A percentile compares a stretch with the other conserved stretches of the same genome.
Evolutionary conservation across 1,140 invertebrate genomes (phyloP).

Genomic region (Drosophila mayri): DNA sequence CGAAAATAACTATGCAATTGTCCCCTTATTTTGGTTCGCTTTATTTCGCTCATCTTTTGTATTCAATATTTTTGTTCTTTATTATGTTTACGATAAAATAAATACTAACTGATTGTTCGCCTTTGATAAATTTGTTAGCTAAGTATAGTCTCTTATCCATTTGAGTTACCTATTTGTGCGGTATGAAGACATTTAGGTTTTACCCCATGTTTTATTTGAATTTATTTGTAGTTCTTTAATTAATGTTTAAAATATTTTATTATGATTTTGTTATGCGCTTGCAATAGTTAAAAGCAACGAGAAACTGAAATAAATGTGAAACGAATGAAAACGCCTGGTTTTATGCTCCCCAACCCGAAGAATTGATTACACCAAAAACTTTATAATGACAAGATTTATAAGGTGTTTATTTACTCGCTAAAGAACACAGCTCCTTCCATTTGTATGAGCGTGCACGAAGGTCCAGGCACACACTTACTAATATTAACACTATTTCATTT

Average conservation of each 20-base stretch:
- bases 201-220: slow-evolving; percentile 82
- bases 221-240: slow-evolving; percentile 78
- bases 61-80: slow-evolving; percentile 42
- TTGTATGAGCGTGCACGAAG: slow-evolving; percentile 51
- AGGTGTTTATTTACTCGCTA: slow-evolving; percentile 2
- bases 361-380: neutral
- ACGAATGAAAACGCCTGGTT: slow-evolving; percentile 37
- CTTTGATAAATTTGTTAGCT: slow-evolving; percentile 54
- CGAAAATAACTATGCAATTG: slow-evolving; percentile 14
- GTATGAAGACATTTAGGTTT: slow-evolving; percentile 69
- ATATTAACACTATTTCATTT: slow-evolving; percentile 57
- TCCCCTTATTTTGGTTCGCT: slow-evolving; percentile 9
- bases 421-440: slow-evolving; percentile 66
- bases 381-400: neutral
- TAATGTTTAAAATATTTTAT: slow-evolving; percentile 72
- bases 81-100: slow-evolving; percentile 48
- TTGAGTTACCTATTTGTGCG: slow-evolving; percentile 60
- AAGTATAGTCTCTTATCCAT: slow-evolving; percentile 29
- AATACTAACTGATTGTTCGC: slow-evolving; percentile 27
- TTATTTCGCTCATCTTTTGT: slow-evolving; percentile 43
- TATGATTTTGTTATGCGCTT: slow-evolving; percentile 80
- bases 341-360: slow-evolving; percentile 1
- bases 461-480: slow-evolving; percentile 56
- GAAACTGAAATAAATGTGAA: slow-evolving; percentile 70
- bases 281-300: slow-evolving; percentile 74